Evolutionary conservation across 2,113 vertebrate genomes (phyloP).

Genomic region (Pangasianodon gigas): DNA sequence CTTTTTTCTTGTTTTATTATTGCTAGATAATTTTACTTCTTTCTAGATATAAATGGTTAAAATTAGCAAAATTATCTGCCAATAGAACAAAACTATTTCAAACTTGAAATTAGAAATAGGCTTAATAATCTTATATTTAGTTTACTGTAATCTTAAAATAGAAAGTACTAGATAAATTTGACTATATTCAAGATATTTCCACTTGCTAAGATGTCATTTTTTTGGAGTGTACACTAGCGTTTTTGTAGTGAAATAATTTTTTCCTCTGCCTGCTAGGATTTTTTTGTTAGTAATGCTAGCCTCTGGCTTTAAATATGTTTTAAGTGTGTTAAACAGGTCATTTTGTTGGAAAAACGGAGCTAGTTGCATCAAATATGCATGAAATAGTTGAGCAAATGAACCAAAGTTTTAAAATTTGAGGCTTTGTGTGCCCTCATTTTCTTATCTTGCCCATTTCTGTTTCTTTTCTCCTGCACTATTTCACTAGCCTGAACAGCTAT

Average conservation of each 20-base stretch:
- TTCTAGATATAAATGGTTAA: not conserved
- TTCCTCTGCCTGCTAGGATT: not conserved
- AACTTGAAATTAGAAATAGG: not conserved
- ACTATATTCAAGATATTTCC: not conserved
- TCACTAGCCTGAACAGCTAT: constrained; percentile 9
- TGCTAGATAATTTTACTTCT: not conserved
- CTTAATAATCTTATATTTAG: not conserved
- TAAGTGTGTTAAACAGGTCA: not conserved
- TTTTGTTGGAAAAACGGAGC: not conserved
- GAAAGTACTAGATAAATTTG: not conserved
- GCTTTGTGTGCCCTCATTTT: not conserved
- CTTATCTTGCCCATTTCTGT: not conserved
- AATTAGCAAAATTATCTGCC: not conserved
- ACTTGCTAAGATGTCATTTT: not conserved
- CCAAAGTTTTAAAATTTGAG: too few relatives aligned
- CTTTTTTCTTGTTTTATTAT: not conserved
- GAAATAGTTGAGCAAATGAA: not conserved
- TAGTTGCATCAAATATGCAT: not conserved
- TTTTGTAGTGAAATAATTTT: not conserved
- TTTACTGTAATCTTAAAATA: not conserved
- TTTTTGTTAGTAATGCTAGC: not conserved
- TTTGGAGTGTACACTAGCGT: not conserved
- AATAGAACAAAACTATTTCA: not conserved
- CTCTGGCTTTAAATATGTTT: not conserved
- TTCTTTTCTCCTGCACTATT: not conserved